Conservation (phyloP, 2,113 vertebrate species). For the Platysternon megacephalum region DNA sequence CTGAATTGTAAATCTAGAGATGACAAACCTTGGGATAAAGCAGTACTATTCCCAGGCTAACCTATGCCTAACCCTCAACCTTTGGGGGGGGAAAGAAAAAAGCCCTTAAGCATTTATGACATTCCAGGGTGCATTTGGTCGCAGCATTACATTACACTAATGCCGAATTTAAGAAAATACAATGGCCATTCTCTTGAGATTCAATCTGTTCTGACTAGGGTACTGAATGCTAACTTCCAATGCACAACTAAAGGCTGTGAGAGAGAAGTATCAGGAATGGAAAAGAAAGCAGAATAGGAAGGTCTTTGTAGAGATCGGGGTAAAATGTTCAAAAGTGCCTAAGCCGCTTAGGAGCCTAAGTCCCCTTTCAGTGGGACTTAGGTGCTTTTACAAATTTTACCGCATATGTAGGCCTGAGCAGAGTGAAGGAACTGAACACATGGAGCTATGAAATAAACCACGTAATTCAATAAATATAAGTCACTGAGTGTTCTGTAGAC, state of each 20-base stretch:
- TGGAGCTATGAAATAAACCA: not conserved
- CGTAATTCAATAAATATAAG: not conserved
- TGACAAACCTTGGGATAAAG: slow-evolving; percentile 21
- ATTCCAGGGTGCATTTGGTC: no score
- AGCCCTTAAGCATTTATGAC: not conserved
- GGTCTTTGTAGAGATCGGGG: not conserved
- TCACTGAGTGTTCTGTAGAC: not conserved
- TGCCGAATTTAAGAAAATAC: slow-evolving; percentile 24
- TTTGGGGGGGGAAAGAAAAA: slow-evolving; percentile 49
- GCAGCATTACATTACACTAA: not conserved
- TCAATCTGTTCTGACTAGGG: not conserved
- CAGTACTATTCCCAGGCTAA: slow-evolving; percentile 32
- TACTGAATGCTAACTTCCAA: not conserved
- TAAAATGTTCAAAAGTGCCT: accelerated
- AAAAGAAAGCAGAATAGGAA: not conserved
- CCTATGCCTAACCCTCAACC: slow-evolving; percentile 22
- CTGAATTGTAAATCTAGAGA: not conserved
- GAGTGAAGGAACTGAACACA: not conserved
- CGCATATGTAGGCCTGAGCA: not conserved
- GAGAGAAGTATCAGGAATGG: not conserved
- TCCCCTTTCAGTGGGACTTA: not conserved
- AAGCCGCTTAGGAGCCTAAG: not conserved
- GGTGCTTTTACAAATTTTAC: no score
- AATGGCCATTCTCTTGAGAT: not conserved
- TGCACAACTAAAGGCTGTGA: accelerated